Percentiles rank a stretch among this genome's conserved stretches.
These are phyloP conservation scores for Tonatia bakeri DNA, from an alignment of 2,113 vertebrate species.

Conservation along the genomic window DNA sequence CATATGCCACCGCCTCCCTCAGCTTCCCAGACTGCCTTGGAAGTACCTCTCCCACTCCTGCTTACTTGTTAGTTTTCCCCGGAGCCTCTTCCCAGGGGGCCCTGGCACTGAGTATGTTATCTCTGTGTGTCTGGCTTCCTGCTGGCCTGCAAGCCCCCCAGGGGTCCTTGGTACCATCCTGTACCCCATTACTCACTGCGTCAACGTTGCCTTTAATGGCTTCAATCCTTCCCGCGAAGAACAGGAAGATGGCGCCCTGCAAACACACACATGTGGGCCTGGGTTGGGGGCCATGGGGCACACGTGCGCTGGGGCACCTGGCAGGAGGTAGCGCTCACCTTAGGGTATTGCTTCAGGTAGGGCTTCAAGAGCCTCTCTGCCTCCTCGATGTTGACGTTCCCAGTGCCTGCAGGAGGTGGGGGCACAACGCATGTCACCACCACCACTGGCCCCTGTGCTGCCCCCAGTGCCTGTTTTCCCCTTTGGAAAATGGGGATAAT, in stretches of 20 bases:
- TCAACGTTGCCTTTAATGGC: constrained; percentile 97
- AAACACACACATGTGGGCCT: not conserved
- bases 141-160: not conserved
- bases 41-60: not conserved
- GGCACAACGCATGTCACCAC: not conserved
- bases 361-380: constrained; percentile 93
- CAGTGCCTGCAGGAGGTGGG: constrained; percentile 85
- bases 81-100: not conserved
- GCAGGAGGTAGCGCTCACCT: constrained; percentile 79
- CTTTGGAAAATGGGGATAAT: not conserved
- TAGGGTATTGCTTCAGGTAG: constrained; percentile 93
- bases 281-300: not conserved
- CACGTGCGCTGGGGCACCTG: no score
- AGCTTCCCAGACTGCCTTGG: not conserved
- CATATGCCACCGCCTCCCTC: fast-evolving
- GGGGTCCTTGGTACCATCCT: not conserved
- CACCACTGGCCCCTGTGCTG: not conserved
- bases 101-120: not conserved
- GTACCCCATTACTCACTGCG: constrained; percentile 82
- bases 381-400: constrained; percentile 93
- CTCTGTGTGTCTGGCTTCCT: not conserved
- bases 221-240: constrained; percentile 98
- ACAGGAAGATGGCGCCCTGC: constrained; percentile 98
- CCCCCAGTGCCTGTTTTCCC: not conserved
- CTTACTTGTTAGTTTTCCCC: not conserved